Base-by-base conservation (phyloP, 92 coral and sea anemone species). In the Phymanthus crucifer region DNA sequence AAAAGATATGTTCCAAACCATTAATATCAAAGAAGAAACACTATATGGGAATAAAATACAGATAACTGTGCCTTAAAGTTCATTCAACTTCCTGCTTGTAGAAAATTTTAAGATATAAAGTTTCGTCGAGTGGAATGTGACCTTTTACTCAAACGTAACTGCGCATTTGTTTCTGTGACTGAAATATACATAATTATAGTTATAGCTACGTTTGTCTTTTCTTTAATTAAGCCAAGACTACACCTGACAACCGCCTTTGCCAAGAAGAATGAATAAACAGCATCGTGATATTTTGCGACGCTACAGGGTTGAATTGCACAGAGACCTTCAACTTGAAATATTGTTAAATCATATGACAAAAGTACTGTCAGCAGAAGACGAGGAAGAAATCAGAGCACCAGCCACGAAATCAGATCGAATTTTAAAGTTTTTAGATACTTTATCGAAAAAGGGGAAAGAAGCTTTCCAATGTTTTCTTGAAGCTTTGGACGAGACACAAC, bases 391-490 rank as follows among this genome's bases (percentile, higher is more conserved):
- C 26, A 82, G 43, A 32, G 83, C 83, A 54, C 79, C 69, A 23
- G 69, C 70, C 40, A 89, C 90, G 18, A 80, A 90, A 73, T 79
- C 73, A 36, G 85, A 86, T 17, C 78, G 79, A 14, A 82, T 45
- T 37, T 91, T 86, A 65, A 36, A 40, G 32, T 37, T 89, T 71
- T 78, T 89, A 27, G 88, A 86, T 27, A 77, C 83, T 32, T 72
- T 89, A 24, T 91, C 93, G 3, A 78, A 86, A 66, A 89, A 91
- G 68, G 93, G 93, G 1, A 85, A 87, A 12, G 19, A 75, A 4
- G 93, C 93, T 38, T 89, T 89, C 73, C 40, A 78, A 1, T 77
- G 69, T 4, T 87, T 89, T 68, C 84, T 89, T 66, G 79, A 79
- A 46, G 93, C 91, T 35, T 71, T 89, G 61, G 78, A 78, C 21